phyloP scores from a whole-genome alignment of 2,888 invertebrate species.

The Hybos culiciformis region DNA sequence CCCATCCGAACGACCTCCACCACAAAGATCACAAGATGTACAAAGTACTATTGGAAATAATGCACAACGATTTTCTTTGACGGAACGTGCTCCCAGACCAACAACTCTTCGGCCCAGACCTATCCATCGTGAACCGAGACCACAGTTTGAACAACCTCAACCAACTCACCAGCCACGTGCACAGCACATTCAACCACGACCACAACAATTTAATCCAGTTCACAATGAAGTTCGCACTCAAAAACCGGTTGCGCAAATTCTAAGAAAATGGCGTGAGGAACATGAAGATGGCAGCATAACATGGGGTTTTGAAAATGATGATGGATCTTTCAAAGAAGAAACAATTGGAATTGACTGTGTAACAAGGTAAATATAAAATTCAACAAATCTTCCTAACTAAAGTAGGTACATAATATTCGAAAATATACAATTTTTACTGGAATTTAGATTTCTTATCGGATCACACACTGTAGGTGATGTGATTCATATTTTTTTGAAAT shows the following conservation, averaged over 20 bases:
- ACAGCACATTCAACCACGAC: slow-evolving; percentile 32
- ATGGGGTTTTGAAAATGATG: slow-evolving; percentile 81
- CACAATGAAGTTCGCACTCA: slow-evolving; percentile 34
- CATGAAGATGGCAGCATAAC: slow-evolving; percentile 62
- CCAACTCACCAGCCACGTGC: slow-evolving; percentile 35
- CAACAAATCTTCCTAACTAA: background rate
- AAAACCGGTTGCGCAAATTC: slow-evolving; percentile 59
- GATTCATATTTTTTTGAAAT: too few species aligned
- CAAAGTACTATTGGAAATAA: slow-evolving; percentile 11
- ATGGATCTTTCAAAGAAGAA: slow-evolving; percentile 77
- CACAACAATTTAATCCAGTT: slow-evolving; percentile 20
- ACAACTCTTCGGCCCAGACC: slow-evolving; percentile 11
- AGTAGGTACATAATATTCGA: too few species aligned
- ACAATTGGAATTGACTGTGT: slow-evolving; percentile 63
- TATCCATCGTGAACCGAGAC: slow-evolving; percentile 2
- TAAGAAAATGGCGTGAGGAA: slow-evolving; percentile 61
- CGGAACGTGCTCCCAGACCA: slow-evolving; percentile 20
- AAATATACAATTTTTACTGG: background rate
- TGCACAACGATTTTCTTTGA: slow-evolving; percentile 24
- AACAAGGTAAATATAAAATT: slow-evolving; percentile 36
- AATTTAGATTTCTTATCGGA: too few species aligned
- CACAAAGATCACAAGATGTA: slow-evolving; percentile 25
- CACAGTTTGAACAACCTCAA: slow-evolving; percentile 19
- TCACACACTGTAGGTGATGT: too few species aligned
- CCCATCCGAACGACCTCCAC: slow-evolving; percentile 18